Evolutionary conservation across 1,140 invertebrate genomes (phyloP), one percentile per base, ranked within the genome.

Genomic region (Pinna nobilis): DNA sequence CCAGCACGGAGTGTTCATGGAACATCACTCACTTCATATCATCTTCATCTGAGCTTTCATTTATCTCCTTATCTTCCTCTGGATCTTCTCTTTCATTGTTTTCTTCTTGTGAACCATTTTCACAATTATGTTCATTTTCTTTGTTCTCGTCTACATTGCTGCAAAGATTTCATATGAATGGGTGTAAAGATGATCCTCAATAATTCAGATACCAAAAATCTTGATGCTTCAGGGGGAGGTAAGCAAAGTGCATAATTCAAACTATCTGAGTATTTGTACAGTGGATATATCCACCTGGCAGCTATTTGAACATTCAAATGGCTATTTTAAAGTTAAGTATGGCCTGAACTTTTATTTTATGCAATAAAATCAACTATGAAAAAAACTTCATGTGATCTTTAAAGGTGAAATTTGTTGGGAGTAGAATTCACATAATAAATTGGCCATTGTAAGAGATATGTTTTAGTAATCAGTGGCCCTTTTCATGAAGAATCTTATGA

Each of bases 1-100:
- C 1, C 18, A 35, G 11, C 49, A 15, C n/a, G 11, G 32, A 7
- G 3, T 35, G 18, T 33, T 3, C 15, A 23, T 15, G 15, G 32
- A 9, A 25, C 3, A 23, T 47, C 9, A 47, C 63, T 35, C 51
- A 75, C 63, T 71, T 55, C 67, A 59, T 39, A 23, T 60, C 53
- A 23, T 67, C 11, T 60, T 67, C 23, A 44, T 41, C 65, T n/a
- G n/a, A 30, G 5, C 15, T 28, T 41, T 68, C 49, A 53, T 68
- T 50, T 13, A 35, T 50, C n/a, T 68, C 65, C 1, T 68, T 50
- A 37, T 55, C 28, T 28, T 37, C 50, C 25, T 67, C 35, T n/a
- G 3, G 20, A 18, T 30, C 18, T 13, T 25, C 23, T 15, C 35
- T 20, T 18, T 61, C 41, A 61, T 23, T 41, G 37, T 39, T 23